These are phyloP conservation scores for Rhogogaster chlorosoma DNA, from an alignment of 2,888 invertebrate genomes.

Conservation along the genomic window DNA sequence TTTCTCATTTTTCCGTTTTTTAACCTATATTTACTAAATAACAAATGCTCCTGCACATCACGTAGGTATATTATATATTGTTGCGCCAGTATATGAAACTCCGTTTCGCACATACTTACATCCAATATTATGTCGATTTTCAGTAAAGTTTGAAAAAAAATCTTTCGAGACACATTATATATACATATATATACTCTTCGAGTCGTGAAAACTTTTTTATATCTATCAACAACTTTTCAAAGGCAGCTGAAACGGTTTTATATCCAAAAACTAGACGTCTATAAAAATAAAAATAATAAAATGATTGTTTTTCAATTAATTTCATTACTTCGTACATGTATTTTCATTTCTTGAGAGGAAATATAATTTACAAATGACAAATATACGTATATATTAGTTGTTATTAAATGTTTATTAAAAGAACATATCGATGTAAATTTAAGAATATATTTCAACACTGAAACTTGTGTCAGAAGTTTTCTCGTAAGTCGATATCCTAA, in stretches of 20 bases:
- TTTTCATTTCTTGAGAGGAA: neutral
- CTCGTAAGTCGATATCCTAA: slow-evolving; percentile 19
- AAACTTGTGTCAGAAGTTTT: neutral
- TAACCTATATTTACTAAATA: neutral
- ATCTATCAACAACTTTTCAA: neutral
- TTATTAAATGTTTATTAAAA: neutral
- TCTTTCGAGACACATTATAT: neutral
- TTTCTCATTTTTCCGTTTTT: neutral
- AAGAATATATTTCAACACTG: neutral
- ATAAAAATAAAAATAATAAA: too few relatives aligned
- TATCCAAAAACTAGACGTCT: neutral
- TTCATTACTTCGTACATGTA: neutral
- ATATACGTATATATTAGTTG: neutral
- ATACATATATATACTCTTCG: neutral
- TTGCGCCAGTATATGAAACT: neutral
- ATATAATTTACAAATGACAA: neutral
- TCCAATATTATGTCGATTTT: neutral
- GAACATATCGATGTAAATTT: neutral
- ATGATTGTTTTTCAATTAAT: too few relatives aligned
- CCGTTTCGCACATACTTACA: neutral
- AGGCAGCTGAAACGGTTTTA: neutral
- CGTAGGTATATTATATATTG: neutral
- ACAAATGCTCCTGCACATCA: neutral
- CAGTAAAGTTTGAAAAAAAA: neutral
- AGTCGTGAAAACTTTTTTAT: slow-evolving; percentile 1